phyloP scores from a whole-genome alignment of 2,888 invertebrate species.

The Diadegma fenestrale region DNA sequence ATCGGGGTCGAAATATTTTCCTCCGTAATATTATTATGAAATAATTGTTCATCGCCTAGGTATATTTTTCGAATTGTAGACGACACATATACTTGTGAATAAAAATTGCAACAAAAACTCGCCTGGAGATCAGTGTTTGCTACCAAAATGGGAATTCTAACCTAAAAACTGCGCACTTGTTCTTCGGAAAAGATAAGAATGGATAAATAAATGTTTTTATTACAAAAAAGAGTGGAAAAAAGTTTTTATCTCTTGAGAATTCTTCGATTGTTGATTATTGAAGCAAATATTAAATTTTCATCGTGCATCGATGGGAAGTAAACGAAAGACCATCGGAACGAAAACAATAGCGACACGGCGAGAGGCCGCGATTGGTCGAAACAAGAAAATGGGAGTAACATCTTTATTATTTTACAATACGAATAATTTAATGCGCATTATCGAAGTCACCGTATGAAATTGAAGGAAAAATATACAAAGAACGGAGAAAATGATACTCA shows the following conservation, averaged over 20 bases:
- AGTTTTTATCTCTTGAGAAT: not conserved
- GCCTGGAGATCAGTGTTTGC: not conserved
- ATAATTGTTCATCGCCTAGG: not conserved
- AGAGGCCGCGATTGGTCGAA: not conserved
- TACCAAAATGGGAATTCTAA: not conserved
- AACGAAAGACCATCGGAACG: not conserved
- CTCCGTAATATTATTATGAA: not conserved
- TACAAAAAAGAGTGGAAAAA: not conserved
- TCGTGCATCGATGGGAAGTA: not conserved
- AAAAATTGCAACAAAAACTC: not conserved
- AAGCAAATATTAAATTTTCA: not conserved
- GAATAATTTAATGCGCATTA: slow-evolving; percentile 4
- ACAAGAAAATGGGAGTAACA: not conserved
- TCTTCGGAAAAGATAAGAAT: not conserved
- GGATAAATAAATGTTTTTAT: not conserved
- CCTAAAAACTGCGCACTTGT: not conserved
- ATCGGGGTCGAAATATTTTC: not conserved
- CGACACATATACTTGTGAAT: not conserved
- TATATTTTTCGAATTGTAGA: not conserved
- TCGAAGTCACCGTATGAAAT: not conserved
- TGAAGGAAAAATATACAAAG: not conserved
- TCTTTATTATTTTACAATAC: not conserved
- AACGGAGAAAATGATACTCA: not conserved
- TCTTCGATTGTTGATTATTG: not conserved
- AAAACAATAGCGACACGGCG: not conserved